Percentiles rank a stretch among this genome's conserved stretches.
Conservation (phyloP, 1,140 invertebrate genomes). For the Cardiocondyla obscurior region DNA sequence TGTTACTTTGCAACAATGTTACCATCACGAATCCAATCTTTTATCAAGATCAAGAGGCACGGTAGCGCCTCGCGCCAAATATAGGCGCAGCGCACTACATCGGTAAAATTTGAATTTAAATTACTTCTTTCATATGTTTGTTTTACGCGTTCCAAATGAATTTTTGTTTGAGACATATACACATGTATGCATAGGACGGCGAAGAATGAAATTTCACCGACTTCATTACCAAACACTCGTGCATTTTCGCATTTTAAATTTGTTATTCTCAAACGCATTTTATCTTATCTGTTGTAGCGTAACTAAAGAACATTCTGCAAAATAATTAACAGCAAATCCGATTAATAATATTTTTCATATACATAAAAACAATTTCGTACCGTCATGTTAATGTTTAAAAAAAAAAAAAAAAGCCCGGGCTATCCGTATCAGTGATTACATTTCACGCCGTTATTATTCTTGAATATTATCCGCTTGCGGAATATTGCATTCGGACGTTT, state of each 20-base stretch:
- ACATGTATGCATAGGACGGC: not conserved
- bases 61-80: too few relatives aligned
- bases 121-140: slow-evolving; percentile 32
- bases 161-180: slow-evolving; percentile 16
- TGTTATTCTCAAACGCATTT: not conserved
- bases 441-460: slow-evolving; percentile 1
- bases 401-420: not conserved
- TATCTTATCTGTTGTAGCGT: not conserved
- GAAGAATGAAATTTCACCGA: slow-evolving; percentile 5
- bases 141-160: slow-evolving; percentile 28
- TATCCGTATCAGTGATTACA: not conserved
- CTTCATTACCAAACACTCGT: not conserved
- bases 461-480: slow-evolving; percentile 19
- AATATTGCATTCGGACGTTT: slow-evolving; percentile 20
- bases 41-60: slow-evolving; percentile 27
- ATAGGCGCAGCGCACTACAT: too few relatives aligned
- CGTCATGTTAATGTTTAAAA: not conserved
- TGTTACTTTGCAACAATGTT: slow-evolving; percentile 2
- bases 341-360: not conserved
- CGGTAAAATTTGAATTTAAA: slow-evolving; percentile 51
- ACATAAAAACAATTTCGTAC: not conserved
- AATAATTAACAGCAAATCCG: not conserved
- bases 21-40: slow-evolving; percentile 21
- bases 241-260: not conserved
- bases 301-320: not conserved